Percentiles rank a stretch among this genome's conserved stretches.
phyloP scores from a whole-genome alignment of 2,113 vertebrate species.

The Vicugna pacos region DNA sequence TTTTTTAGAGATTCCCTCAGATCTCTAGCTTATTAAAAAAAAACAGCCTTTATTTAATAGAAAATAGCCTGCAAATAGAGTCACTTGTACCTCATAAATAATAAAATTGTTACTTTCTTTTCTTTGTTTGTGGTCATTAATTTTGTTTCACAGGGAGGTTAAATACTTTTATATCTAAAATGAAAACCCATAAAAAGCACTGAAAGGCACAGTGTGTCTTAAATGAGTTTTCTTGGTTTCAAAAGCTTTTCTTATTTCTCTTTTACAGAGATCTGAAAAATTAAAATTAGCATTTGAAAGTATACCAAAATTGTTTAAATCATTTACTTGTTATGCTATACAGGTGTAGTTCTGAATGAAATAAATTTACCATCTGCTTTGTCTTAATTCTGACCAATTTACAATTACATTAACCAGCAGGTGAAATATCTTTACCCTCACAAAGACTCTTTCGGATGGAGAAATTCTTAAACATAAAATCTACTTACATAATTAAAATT shows the following conservation, averaged over 20 bases:
- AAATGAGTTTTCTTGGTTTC: constrained; percentile 91
- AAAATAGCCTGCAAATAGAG: constrained; percentile 80
- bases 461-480: constrained; percentile 63
- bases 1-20: constrained; percentile 40
- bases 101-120: constrained; percentile 90
- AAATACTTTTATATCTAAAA: constrained; percentile 85
- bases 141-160: constrained; percentile 85
- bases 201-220: constrained; percentile 86
- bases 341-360: constrained; percentile 85
- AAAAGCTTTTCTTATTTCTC: constrained; percentile 91
- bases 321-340: constrained; percentile 80
- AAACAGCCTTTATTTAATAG: constrained; percentile 79
- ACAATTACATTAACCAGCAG: constrained; percentile 13
- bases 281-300: constrained; percentile 92
- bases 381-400: constrained; percentile 31
- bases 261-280: constrained; percentile 86
- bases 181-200: constrained; percentile 86
- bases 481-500: constrained; percentile 41
- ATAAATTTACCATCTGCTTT: constrained; percentile 55
- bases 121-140: constrained; percentile 88
- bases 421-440: constrained; percentile 31
- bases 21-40: constrained; percentile 65
- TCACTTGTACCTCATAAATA: constrained; percentile 80
- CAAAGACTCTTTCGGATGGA: background rate
- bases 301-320: constrained; percentile 86